Percentiles rank a stretch among this genome's conserved stretches.
Evolutionary conservation across 2,888 invertebrate genomes (phyloP).

Genomic region (Amiota minor): DNA sequence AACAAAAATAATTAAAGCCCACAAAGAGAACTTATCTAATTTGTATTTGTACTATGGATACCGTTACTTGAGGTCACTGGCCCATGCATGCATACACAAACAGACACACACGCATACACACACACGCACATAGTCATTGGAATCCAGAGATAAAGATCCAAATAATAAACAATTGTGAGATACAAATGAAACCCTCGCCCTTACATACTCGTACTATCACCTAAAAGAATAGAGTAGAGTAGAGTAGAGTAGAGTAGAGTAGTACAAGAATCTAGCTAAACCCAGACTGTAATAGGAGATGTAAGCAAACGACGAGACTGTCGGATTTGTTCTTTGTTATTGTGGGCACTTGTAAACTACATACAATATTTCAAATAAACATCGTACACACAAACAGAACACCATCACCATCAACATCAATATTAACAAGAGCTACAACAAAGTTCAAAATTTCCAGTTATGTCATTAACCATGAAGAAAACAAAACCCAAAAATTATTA

Average conservation of each 20-base stretch:
- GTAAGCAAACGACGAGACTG: background rate
- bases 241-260: background rate
- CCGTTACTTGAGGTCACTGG: slow-evolving; percentile 67
- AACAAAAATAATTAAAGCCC: slow-evolving; percentile 34
- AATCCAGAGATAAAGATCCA: background rate
- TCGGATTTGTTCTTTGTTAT: slow-evolving; percentile 15
- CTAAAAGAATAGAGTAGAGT: background rate
- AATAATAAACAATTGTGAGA: slow-evolving; percentile 2
- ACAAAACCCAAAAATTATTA: too few relatives aligned
- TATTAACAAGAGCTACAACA: background rate
- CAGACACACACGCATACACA: slow-evolving; percentile 23
- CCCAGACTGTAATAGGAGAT: slow-evolving; percentile 17
- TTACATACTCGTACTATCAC: too few relatives aligned
- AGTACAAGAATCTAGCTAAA: background rate
- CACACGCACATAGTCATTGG: background rate
- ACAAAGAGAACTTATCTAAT: slow-evolving; percentile 56
- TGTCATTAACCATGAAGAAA: slow-evolving; percentile 44
- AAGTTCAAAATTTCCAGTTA: slow-evolving; percentile 46
- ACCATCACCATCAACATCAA: background rate
- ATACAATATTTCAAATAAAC: slow-evolving; percentile 16
- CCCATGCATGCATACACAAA: slow-evolving; percentile 49
- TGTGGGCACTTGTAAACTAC: slow-evolving; percentile 34
- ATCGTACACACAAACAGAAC: slow-evolving; percentile 24
- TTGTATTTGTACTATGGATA: slow-evolving; percentile 61
- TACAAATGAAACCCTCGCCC: too few relatives aligned